Conservation (phyloP, 2,888 invertebrate species). For the Drosophila vallismaia region DNA sequence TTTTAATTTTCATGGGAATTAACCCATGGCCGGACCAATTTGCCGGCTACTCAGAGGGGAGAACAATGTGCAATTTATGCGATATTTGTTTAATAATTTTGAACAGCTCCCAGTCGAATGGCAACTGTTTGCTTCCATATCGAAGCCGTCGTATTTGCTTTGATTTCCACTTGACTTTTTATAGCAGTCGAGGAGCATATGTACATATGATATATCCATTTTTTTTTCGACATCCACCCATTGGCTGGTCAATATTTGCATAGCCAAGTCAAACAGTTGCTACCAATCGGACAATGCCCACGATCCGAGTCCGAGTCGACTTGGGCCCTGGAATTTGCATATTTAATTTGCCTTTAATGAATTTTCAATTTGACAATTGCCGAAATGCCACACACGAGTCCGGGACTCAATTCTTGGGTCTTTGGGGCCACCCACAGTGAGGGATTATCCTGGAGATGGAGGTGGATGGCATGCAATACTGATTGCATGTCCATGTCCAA, state of each 20-base stretch:
- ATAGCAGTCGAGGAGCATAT: conserved; percentile 39
- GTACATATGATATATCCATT: conserved; percentile 62
- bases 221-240: conserved; percentile 34
- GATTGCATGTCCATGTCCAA: conserved; percentile 37
- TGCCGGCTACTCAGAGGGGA: conserved; percentile 13
- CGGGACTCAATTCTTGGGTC: conserved; percentile 15
- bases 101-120: conserved; percentile 22
- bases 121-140: conserved; percentile 41
- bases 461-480: conserved; percentile 38
- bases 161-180: conserved; percentile 75
- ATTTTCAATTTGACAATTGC: conserved; percentile 81
- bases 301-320: conserved; percentile 46
- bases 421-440: conserved; percentile 56
- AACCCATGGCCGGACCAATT: conserved; percentile 59
- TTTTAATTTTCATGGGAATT: conserved; percentile 80
- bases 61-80: conserved; percentile 72
- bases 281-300: conserved; percentile 13
- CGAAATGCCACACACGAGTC: conserved; percentile 65
- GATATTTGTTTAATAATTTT: conserved; percentile 62
- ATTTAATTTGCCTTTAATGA: conserved; percentile 82
- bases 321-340: conserved; percentile 61
- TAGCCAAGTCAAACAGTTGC: conserved; percentile 69
- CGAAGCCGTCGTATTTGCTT: conserved; percentile 66
- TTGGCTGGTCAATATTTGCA: conserved; percentile 62
- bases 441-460: not conserved